Evolutionary conservation across 2,888 invertebrate genomes (phyloP).

Genomic region (Panorpa germanica): DNA sequence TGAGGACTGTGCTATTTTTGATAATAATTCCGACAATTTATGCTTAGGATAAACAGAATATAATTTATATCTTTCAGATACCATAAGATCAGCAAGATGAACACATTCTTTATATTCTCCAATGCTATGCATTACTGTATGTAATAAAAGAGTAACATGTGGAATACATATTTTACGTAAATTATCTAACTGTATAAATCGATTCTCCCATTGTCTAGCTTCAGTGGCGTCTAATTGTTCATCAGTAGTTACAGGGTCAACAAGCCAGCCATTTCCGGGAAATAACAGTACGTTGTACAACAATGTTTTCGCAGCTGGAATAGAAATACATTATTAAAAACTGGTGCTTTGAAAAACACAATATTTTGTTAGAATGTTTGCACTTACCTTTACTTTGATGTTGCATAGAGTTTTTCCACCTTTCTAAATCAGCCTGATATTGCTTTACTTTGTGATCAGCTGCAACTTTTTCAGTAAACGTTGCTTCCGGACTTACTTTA

Average conservation of each 20-base stretch:
- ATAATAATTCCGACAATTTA: conserved; percentile 55
- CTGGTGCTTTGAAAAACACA: neutral
- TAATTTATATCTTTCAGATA: conserved; percentile 57
- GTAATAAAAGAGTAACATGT: conserved; percentile 57
- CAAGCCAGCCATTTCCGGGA: conserved; percentile 80
- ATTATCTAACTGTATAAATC: conserved; percentile 40
- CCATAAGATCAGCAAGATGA: conserved; percentile 60
- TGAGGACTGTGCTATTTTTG: conserved; percentile 62
- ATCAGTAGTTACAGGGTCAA: conserved; percentile 39
- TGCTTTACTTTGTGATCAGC: conserved; percentile 68
- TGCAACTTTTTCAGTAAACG: conserved; percentile 76
- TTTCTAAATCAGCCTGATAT: conserved; percentile 56
- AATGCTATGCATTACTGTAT: conserved; percentile 59
- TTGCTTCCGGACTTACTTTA: conserved; percentile 33
- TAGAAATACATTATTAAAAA: conserved; percentile 11
- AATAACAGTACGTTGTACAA: conserved; percentile 77
- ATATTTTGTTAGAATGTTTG: neutral
- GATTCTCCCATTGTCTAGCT: conserved; percentile 42
- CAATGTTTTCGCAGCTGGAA: conserved; percentile 50
- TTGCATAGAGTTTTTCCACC: conserved; percentile 50
- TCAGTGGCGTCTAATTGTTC: conserved; percentile 27
- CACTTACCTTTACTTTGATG: conserved; percentile 45
- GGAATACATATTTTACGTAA: conserved; percentile 70
- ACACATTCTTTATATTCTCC: conserved; percentile 59
- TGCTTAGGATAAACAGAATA: conserved; percentile 67